phyloP scores from a whole-genome alignment of 2,797 vertebrate genomes.

The Graptemys geographica region DNA sequence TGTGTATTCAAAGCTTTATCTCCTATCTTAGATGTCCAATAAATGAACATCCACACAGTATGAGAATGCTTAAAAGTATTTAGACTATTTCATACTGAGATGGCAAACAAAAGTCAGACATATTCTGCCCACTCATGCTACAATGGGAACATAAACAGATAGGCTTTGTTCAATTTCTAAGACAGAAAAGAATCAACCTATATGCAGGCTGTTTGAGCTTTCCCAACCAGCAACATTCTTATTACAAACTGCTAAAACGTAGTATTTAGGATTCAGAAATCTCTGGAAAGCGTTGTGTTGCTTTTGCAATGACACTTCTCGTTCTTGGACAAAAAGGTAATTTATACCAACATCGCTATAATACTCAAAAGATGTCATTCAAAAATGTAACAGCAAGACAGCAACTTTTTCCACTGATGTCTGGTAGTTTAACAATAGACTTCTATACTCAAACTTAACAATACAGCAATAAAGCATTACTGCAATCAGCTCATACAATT shows the following conservation, averaged over 20 bases:
- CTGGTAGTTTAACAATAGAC: neutral
- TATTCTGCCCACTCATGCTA: constrained; percentile 53
- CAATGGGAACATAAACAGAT: constrained; percentile 15
- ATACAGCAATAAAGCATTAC: neutral
- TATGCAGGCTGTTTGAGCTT: neutral
- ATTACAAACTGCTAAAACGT: neutral
- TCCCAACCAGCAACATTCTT: neutral
- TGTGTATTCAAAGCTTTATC: too few relatives aligned
- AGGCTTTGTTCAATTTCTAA: neutral
- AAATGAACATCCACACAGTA: constrained; percentile 26
- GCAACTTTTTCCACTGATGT: neutral
- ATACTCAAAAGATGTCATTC: neutral
- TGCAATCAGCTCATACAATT: neutral
- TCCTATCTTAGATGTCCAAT: neutral
- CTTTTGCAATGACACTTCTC: neutral
- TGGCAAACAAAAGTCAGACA: constrained; percentile 66
- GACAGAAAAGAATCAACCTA: constrained; percentile 26
- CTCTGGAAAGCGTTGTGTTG: neutral
- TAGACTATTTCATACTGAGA: constrained; percentile 54
- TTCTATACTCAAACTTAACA: neutral
- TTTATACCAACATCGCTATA: neutral
- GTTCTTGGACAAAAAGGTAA: neutral
- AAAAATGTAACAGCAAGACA: neutral
- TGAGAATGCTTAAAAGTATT: constrained; percentile 56
- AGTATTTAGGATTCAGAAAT: neutral